Base-by-base conservation (phyloP, 2,888 invertebrate species). In the Clanis bilineata region DNA sequence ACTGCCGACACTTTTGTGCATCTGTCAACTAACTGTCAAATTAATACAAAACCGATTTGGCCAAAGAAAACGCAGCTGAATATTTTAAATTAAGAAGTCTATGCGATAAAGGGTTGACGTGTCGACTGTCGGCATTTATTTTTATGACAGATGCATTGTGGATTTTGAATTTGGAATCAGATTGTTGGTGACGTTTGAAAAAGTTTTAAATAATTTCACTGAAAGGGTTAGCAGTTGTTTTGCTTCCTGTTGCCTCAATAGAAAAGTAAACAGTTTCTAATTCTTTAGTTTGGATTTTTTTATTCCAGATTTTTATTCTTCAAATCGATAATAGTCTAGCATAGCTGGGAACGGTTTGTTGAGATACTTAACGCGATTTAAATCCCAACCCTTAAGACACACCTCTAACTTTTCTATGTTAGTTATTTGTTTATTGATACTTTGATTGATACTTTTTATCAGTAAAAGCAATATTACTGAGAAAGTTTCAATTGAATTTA, bases 21-120 rank as follows among this genome's bases (percentile, higher is more conserved):
- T 66, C 80, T 86, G 86, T 88, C 86, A 89, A 77, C 84, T 68
- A 82, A 77, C 79, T 82, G 90, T 90, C 91, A 90, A 78, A 85
- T 89, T 88, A 86, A 77, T 68, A 83, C 82, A 86, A 86, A 83
- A 82, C 77, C 73, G 76, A 80, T 83, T 83, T 74, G 73, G 67
- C 70, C 70, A 79, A 82, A 80, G 77, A 76, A 79, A 79, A 64
- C 68, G 75, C 84, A 84, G 85, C 83, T 85, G 85, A 83, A 83
- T 80, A 78, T 80, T 56, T 60, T 79, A 78, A 80, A 85, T 85
- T 82, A 83, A 83, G 80, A 80, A 79, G 71, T 78, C 70, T 64
- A 64, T 64, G 60, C 62, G 61, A 62, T 75, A 83, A 88, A 85
- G 84, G 85, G 83, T 83, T 81, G 74, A 73, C 74, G 77, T 83